Percentiles rank a stretch among this genome's conserved stretches.
These are phyloP conservation scores for Sarotherodon lohbergeri DNA, from an alignment of 2,113 vertebrate genomes.

Conservation along the genomic window DNA sequence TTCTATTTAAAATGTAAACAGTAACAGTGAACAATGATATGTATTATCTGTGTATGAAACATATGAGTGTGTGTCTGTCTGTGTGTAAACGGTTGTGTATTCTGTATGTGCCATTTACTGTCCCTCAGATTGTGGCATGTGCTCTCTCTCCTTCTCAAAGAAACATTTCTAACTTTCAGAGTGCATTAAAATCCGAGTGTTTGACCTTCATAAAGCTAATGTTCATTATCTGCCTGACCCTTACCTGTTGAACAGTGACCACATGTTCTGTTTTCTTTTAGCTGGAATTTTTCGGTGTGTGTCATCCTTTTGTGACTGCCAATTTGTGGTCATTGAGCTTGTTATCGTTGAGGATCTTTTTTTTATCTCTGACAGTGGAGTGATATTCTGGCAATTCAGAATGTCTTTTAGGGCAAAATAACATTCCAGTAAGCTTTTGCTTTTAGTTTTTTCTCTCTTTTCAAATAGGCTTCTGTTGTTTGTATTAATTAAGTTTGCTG, in stretches of 20 bases:
- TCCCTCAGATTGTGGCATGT: neutral
- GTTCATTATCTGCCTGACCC: neutral
- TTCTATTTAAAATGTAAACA: neutral
- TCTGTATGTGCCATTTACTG: neutral
- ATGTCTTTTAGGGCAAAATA: neutral
- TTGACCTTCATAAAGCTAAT: neutral
- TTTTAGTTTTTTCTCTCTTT: neutral
- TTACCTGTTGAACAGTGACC: neutral
- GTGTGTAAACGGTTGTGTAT: neutral
- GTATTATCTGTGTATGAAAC: neutral
- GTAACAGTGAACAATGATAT: neutral
- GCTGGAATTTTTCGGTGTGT: neutral
- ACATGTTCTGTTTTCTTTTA: neutral
- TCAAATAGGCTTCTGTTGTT: neutral
- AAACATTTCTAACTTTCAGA: neutral
- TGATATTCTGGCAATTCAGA: neutral
- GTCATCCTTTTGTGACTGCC: neutral
- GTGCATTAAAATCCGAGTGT: neutral
- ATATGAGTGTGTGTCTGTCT: too few relatives aligned
- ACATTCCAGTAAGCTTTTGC: neutral
- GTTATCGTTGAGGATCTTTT: neutral
- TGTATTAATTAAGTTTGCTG: neutral
- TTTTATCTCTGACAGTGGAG: neutral
- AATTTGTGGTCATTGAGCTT: neutral
- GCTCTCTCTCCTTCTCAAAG: neutral